Evolutionary conservation across 2,888 invertebrate genomes (phyloP).

Genomic region (Odontocerum albicorne): DNA sequence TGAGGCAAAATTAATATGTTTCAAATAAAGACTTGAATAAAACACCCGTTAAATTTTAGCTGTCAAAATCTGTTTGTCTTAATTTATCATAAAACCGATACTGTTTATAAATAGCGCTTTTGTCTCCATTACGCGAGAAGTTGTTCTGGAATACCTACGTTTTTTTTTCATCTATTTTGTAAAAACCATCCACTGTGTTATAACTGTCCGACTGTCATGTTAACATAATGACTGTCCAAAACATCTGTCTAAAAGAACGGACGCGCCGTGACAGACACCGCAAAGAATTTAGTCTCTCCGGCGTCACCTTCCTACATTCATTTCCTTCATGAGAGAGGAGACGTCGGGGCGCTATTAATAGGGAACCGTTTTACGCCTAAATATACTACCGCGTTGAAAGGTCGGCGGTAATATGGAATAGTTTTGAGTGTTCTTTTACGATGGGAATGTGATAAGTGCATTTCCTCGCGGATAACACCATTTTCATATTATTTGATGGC

Average conservation of each 20-base stretch:
- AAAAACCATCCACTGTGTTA: too few species aligned
- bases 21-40: too few species aligned
- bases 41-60: too few species aligned
- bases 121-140: too few species aligned
- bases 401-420: conserved; percentile 9
- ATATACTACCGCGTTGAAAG: conserved; percentile 19
- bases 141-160: too few species aligned
- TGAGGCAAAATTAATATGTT: too few species aligned
- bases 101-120: too few species aligned
- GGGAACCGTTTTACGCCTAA: conserved; percentile 20
- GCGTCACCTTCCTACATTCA: conserved; percentile 23
- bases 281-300: conserved; percentile 8
- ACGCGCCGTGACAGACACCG: conserved; percentile 28
- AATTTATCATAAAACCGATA: too few species aligned
- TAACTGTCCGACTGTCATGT: conserved; percentile 36
- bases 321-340: conserved; percentile 15
- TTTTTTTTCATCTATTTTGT: too few species aligned
- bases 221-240: conserved; percentile 35
- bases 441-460: conserved; percentile 12
- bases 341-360: conserved; percentile 18
- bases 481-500: not conserved
- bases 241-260: conserved; percentile 29
- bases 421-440: conserved; percentile 12
- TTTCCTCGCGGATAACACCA: not conserved
- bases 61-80: too few species aligned